phyloP scores from a whole-genome alignment of 2,113 vertebrate species.

The Sula dactylatra region DNA sequence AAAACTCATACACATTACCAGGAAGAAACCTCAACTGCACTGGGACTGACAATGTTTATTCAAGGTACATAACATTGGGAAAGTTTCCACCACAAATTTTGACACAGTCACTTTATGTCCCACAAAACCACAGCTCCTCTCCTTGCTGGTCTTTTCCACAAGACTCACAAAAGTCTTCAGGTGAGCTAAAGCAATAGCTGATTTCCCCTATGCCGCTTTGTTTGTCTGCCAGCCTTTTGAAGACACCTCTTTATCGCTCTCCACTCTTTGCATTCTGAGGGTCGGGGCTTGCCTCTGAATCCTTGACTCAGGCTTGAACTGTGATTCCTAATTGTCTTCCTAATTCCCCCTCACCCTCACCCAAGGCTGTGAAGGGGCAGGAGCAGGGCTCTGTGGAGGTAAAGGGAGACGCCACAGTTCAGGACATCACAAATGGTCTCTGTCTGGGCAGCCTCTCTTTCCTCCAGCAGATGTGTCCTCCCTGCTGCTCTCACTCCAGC shows the following conservation, averaged over 20 bases:
- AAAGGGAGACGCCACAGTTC: neutral
- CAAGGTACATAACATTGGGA: accelerated
- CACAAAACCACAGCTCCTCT: neutral
- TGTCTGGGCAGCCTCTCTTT: neutral
- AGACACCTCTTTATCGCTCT: neutral
- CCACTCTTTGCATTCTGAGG: neutral
- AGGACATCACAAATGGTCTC: neutral
- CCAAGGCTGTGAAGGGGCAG: neutral
- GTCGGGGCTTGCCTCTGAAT: neutral
- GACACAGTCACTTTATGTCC: neutral
- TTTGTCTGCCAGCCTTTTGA: neutral
- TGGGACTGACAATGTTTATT: neutral
- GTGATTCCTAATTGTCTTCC: neutral
- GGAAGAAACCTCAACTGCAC: neutral
- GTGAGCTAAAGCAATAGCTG: accelerated
- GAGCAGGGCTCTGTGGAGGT: neutral
- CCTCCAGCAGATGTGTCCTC: accelerated
- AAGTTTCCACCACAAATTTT: neutral
- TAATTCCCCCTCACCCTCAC: neutral
- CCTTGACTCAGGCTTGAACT: neutral
- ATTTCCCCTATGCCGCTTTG: neutral
- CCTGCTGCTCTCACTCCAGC: neutral
- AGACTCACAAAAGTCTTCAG: neutral
- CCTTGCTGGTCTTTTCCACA: neutral
- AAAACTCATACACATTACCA: neutral